Evolutionary conservation across 64 coral and sea anemone genomes (phyloP), one percentile per base, ranked within the genome.

Genomic region (Cladopsammia gracilis): DNA sequence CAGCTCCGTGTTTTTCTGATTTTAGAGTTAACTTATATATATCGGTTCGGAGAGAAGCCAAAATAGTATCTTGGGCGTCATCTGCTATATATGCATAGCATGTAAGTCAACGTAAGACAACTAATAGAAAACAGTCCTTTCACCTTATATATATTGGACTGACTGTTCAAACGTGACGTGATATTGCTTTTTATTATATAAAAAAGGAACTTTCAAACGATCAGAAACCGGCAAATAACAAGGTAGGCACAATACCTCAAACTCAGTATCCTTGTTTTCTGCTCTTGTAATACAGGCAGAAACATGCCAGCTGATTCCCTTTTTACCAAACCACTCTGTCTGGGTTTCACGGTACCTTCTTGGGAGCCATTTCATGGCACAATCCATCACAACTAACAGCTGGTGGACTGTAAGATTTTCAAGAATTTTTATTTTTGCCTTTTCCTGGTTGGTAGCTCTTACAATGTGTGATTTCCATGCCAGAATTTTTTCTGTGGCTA

Each of bases 341-440:
- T 93, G 91, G 6, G 91, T 77, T 53, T 93, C 91, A 18, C 92
- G 11, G 59, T 87, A 93, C 5, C 85, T 70, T 11, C 46, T 13
- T 80, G 92, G 92, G 3, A 93, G 47, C 52, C 76, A 93, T 49
- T 93, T 95, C 88, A 95, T 95, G 4, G 93, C 93, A 78, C 87
- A 95, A 64, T 95, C 86, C 61, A 95, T 87, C 23, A 93, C 48
- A n/a, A 81, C 10, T 66, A 93, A 60, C 10, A 81, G 70, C 76
- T 93, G 92, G 15, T 67, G 77, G 11, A 16, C 3, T 15, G 64
- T 78, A 26, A 93, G 75, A 65, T 72, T 75, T 47, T 86, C 74
- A 67, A 93, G 70, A 49, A 87, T 52, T 58, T 76, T n/a, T 3
- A 49, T 86, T 69, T 93, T 93, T 3, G 71, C 75, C 45, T 71